Evolutionary conservation across 2,888 invertebrate species (phyloP).

Genomic region (Platerodrilus igneus): DNA sequence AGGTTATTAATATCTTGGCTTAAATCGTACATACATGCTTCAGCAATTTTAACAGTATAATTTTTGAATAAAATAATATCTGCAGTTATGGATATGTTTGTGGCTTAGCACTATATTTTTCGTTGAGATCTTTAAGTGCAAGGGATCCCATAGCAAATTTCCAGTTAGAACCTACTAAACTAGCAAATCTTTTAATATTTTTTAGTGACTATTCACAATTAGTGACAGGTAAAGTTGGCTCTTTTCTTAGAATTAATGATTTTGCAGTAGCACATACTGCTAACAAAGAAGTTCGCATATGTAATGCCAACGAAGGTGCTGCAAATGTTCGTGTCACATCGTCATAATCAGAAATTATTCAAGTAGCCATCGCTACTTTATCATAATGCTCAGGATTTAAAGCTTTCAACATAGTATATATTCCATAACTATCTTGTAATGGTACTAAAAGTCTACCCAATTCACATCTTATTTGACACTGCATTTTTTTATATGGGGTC

Average conservation of each 20-base stretch:
- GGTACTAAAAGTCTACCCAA: conserved; percentile 27
- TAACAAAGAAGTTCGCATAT: conserved; percentile 23
- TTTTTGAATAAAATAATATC: conserved; percentile 28
- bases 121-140: conserved; percentile 28
- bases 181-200: conserved; percentile 22
- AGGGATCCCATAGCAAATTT: conserved; percentile 26
- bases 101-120: conserved; percentile 23
- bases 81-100: conserved; percentile 26
- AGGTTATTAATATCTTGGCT: conserved; percentile 18
- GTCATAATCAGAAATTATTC: conserved; percentile 24
- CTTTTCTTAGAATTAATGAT: conserved; percentile 22
- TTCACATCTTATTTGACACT: conserved; percentile 31
- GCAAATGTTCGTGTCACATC: conserved; percentile 20
- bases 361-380: conserved; percentile 11
- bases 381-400: conserved; percentile 13
- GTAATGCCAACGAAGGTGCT: conserved; percentile 27
- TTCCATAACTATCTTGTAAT: conserved; percentile 18
- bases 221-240: conserved; percentile 21
- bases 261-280: conserved; percentile 24
- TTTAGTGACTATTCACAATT: conserved; percentile 17
- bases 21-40: conserved; percentile 15
- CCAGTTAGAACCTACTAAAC: conserved; percentile 24
- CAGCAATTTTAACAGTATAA: conserved; percentile 21
- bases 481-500: conserved; percentile 29
- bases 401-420: conserved; percentile 9